These are phyloP conservation scores for Micrasema longulum DNA, from an alignment of 1,140 invertebrate species.

Conservation along the genomic window DNA sequence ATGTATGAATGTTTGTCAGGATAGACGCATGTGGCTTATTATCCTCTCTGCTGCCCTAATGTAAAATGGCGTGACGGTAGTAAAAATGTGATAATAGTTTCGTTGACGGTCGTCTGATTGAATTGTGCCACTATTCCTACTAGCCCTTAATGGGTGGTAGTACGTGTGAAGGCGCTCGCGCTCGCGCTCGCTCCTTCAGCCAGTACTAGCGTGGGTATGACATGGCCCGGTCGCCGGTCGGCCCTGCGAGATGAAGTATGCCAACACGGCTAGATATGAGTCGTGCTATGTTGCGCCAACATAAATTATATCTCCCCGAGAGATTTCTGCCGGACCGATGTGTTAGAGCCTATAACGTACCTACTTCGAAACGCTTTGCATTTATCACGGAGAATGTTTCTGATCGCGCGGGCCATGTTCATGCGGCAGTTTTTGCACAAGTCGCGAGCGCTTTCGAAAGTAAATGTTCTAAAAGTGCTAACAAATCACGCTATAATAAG, in stretches of 20 bases:
- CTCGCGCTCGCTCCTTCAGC: not conserved
- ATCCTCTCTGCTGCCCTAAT: too few species aligned
- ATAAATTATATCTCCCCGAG: conserved; percentile 53
- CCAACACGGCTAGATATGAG: conserved; percentile 47
- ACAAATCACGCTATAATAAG: conserved; percentile 25
- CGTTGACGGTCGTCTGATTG: too few species aligned
- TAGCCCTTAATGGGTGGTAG: too few species aligned
- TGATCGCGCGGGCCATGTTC: conserved; percentile 36
- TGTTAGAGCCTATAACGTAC: conserved; percentile 38
- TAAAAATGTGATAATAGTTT: too few species aligned
- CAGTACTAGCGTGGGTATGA: conserved; percentile 18
- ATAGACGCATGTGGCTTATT: too few species aligned
- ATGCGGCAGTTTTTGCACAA: conserved; percentile 25
- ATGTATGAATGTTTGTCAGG: too few species aligned
- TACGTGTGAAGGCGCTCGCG: conserved; percentile 1
- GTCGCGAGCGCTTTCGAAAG: conserved; percentile 20
- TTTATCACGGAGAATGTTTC: conserved; percentile 45
- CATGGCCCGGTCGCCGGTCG: not conserved
- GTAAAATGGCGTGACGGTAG: too few species aligned
- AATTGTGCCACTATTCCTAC: too few species aligned
- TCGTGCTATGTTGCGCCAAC: conserved; percentile 47
- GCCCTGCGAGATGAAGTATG: conserved; percentile 7
- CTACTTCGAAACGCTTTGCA: conserved; percentile 40
- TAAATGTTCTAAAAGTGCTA: conserved; percentile 27
- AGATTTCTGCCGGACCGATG: conserved; percentile 48